Base-by-base conservation (phyloP, 2,888 invertebrate genomes). In the Griposia aprilina region DNA sequence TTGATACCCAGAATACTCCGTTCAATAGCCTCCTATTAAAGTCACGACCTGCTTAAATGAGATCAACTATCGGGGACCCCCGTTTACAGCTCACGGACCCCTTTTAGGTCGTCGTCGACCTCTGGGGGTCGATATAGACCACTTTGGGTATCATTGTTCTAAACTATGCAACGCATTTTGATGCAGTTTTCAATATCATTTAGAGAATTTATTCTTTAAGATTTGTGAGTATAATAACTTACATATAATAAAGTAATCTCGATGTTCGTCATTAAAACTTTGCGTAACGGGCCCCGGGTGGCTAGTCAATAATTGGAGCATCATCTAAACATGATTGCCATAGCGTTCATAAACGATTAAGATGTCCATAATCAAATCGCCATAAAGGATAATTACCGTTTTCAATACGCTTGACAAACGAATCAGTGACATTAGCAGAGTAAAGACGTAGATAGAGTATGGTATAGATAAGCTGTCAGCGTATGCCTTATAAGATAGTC, bases 331-430 rank as follows among this genome's bases (percentile, higher is more conserved):
- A 17, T 15, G 6, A 41, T 73, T 17, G 17, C 26, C 11, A 74
- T 50, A 52, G 30, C 8, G 60, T 3, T 17, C 17, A 30, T 75
- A 75, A 60, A 76, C 62, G n/a, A 23, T 74, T 45, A 74, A 17
- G 41, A 52, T 62, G 13, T 23, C 60, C 75, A 76, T 74, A 52
- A 45, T 52, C 8, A 62, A 62, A 62, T 17, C 17, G 23, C n/a
- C 45, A 52, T 75, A 45, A 52, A 76, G 0, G n/a, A 62, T 52
- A 75, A 73, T 52, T 45, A 26, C 6, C 30, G 45, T 68, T 68
- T 23, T 68, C 55, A 68, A 23, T 45, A 41, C 23, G 26, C 60
- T 60, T 60, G 10, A 59, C 0, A 26, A 26, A 26, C 26, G 59
- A 73, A 65, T n/a, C 66, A 52, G 20, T 67, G 13, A 23, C 30